Conservation (phyloP, 2,113 vertebrate species). For the Setophaga coronata region DNA sequence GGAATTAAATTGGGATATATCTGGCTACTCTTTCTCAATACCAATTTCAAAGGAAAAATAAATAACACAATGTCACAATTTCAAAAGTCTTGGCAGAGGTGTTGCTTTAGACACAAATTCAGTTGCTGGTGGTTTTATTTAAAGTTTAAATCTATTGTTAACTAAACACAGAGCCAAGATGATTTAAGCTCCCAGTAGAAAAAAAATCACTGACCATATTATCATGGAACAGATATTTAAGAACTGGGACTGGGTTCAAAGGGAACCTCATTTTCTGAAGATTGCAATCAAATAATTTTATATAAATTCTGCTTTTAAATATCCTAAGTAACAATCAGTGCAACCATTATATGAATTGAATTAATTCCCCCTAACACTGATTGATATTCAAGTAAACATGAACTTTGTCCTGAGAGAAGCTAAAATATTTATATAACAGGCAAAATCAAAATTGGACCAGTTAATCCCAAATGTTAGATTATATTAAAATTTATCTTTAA, state of each 20-base stretch:
- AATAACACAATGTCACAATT: not conserved
- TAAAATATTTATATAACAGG: not conserved
- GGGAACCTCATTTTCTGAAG: constrained; percentile 16
- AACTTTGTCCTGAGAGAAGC: not conserved
- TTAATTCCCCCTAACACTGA: not conserved
- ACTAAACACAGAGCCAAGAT: constrained; percentile 30
- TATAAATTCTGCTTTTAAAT: constrained; percentile 1
- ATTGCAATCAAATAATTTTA: constrained; percentile 16
- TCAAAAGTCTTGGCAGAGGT: not conserved
- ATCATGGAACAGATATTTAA: constrained; percentile 29
- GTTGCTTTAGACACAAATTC: not conserved
- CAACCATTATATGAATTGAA: not conserved
- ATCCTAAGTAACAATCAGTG: not conserved
- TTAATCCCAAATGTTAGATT: not conserved
- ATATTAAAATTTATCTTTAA: not conserved
- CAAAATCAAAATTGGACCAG: not conserved
- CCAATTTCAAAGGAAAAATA: constrained; percentile 8
- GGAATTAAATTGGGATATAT: not conserved
- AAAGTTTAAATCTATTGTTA: not conserved
- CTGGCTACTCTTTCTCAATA: not conserved
- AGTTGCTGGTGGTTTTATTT: not conserved
- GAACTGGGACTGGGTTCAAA: constrained; percentile 3
- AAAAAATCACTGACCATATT: not conserved
- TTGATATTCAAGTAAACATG: not conserved
- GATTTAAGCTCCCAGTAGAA: not conserved